Conservation (phyloP, 2,113 vertebrate genomes). For the Cinclus mexicanus region DNA sequence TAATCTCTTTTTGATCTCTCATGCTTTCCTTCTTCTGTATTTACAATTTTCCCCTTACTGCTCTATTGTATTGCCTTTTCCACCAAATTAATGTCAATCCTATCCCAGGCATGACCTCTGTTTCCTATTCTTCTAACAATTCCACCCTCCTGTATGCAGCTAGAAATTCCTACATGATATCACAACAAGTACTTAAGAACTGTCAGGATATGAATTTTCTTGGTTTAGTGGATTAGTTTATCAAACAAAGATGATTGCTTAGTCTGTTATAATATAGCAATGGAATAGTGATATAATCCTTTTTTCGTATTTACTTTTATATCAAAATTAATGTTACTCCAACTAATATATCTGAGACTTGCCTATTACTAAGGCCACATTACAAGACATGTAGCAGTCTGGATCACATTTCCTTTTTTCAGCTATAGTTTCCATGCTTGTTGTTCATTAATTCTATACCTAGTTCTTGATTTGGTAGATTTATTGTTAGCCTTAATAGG, state of each 20-base stretch:
- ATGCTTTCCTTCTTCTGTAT: not conserved
- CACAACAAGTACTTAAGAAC: not conserved
- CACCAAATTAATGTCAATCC: not conserved
- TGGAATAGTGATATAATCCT: not conserved
- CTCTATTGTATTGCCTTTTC: not conserved
- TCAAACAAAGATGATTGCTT: not conserved
- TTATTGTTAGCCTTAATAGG: not conserved
- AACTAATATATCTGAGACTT: not conserved
- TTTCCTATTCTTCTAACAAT: not conserved
- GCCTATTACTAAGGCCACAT: not conserved
- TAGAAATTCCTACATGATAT: not conserved
- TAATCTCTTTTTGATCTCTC: not conserved
- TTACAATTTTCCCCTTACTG: not conserved
- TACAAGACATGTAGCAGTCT: not conserved
- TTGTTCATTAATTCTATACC: not conserved
- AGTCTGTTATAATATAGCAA: not conserved
- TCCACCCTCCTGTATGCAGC: not conserved
- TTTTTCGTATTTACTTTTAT: not conserved
- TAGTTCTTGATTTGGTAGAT: not conserved
- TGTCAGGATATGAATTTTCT: not conserved
- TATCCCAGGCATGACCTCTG: not conserved
- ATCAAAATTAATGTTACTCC: not conserved
- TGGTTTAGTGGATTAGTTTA: not conserved
- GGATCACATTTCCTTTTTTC: not conserved
- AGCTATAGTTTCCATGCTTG: not conserved